A percentile compares a stretch with the other conserved stretches of the same genome.
Evolutionary conservation across 2,113 vertebrate genomes (phyloP).

Genomic region (Mus spicilegus): DNA sequence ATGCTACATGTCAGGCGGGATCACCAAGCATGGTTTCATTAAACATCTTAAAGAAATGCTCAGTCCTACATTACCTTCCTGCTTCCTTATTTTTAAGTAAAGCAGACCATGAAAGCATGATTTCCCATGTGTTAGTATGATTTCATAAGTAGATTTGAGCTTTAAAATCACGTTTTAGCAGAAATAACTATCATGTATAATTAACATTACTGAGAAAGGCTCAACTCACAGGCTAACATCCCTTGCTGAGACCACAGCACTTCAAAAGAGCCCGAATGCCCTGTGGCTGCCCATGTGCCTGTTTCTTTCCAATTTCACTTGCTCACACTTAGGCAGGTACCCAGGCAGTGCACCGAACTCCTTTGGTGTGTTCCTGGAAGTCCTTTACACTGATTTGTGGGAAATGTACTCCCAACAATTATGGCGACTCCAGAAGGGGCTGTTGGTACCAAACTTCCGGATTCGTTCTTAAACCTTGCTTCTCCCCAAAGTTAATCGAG

Average conservation of each 20-base stretch:
- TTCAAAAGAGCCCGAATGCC: neutral
- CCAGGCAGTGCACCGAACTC: no score
- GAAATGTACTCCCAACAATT: neutral
- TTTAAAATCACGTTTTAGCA: neutral
- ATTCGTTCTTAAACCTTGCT: neutral
- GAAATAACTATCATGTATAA: neutral
- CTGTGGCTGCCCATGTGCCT: neutral
- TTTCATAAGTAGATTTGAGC: neutral
- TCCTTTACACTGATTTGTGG: neutral
- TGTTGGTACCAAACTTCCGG: neutral
- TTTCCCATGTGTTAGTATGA: neutral
- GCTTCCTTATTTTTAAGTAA: neutral
- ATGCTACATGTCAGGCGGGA: no score
- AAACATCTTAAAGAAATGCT: neutral
- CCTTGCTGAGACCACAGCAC: neutral
- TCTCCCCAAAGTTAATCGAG: neutral
- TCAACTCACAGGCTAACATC: neutral
- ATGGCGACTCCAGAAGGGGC: neutral
- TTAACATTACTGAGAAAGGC: neutral
- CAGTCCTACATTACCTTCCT: no score
- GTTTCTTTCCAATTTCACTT: neutral
- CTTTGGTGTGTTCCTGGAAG: neutral
- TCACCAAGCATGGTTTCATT: neutral
- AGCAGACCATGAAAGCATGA: neutral
- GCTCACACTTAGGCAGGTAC: accelerated